Evolutionary conservation across 2,888 invertebrate species (phyloP), one percentile per base, ranked within the genome.

Genomic region (Ormyrus nitidulus): DNA sequence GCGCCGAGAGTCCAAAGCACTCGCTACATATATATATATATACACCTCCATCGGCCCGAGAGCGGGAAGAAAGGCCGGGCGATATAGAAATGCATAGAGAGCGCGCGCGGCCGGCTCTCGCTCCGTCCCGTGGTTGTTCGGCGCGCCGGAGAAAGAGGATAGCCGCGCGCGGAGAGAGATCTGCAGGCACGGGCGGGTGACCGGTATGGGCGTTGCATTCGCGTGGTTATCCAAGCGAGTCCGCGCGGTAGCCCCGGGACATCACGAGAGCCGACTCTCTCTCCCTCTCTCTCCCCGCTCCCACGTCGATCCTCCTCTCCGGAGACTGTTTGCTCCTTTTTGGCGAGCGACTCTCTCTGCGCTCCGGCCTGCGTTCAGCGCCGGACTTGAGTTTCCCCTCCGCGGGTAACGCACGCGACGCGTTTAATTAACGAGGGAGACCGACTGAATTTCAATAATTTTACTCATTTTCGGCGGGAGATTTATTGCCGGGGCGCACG

Each of bases 231-330:
- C 84, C 85, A 82, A 84, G 84, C 83, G 85, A 84, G 85, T 82
- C 68, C 72, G 86, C 87, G 86, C 87, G 84, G 88, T 89, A 88
- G 89, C 90, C 89, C 85, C 89, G 84, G 88, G 90, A 88, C 86
- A 90, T 90, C 90, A 89, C 89, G 90, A 89, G 86, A 0, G 62
- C 58, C 53, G 34, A 7, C 54, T 65, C 11, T 58, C 54, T 59
- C 71, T 68, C 80, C 53, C 74, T 62, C 53, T 64, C 75, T 77
- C 71, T 68, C 80, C 53, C 69, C 66, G 34, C 80, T 81, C 80
- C 69, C 78, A 19, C 77, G 69, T 61, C 68, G 62, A 74, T 59
- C 58, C 48, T 11, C 66, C 64, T 81, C 64, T 81, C 64, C 74
- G 54, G 10, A 19, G 56, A 64, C 59, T 46, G 13, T 48, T 59